phyloP scores from a whole-genome alignment of 1,140 invertebrate species.

The Drosophila nannoptera region DNA sequence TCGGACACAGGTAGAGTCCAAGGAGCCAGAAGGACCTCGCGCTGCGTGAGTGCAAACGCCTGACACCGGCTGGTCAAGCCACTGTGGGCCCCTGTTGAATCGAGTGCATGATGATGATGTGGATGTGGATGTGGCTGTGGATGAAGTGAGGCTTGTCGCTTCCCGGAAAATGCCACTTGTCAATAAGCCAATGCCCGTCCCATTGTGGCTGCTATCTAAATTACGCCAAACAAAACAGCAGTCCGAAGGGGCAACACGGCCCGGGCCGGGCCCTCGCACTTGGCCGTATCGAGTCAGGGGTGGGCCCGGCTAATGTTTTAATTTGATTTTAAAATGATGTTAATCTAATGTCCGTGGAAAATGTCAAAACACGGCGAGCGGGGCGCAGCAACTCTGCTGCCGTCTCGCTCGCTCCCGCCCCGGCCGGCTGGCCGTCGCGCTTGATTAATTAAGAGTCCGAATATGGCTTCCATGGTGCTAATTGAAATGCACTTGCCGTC shows the following conservation, averaged over 20 bases:
- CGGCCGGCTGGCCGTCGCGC: slow-evolving; percentile 1
- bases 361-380: slow-evolving; percentile 74
- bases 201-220: slow-evolving; percentile 78
- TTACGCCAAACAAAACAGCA: slow-evolving; percentile 77
- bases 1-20: slow-evolving; percentile 32
- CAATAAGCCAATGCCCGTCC: slow-evolving; percentile 60
- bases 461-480: slow-evolving; percentile 43
- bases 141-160: slow-evolving; percentile 51
- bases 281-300: slow-evolving; percentile 34
- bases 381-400: slow-evolving; percentile 25
- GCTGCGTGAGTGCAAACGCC: slow-evolving; percentile 40
- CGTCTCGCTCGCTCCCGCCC: slow-evolving; percentile 13
- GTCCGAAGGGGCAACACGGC: slow-evolving; percentile 34
- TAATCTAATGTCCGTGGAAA: slow-evolving; percentile 79
- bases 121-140: slow-evolving; percentile 23
- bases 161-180: slow-evolving; percentile 78
- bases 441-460: slow-evolving; percentile 70
- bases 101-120: slow-evolving; percentile 40
- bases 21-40: slow-evolving; percentile 51
- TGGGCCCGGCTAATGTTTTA: slow-evolving; percentile 75
- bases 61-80: slow-evolving; percentile 42
- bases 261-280: slow-evolving; percentile 25
- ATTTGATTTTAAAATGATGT: slow-evolving; percentile 78
- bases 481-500: slow-evolving; percentile 78
- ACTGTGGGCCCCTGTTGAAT: slow-evolving; percentile 51